Evolutionary conservation across 2,797 vertebrate species (phyloP), one percentile per base, ranked within the genome.

Genomic region (Leptoclinus maculatus): DNA sequence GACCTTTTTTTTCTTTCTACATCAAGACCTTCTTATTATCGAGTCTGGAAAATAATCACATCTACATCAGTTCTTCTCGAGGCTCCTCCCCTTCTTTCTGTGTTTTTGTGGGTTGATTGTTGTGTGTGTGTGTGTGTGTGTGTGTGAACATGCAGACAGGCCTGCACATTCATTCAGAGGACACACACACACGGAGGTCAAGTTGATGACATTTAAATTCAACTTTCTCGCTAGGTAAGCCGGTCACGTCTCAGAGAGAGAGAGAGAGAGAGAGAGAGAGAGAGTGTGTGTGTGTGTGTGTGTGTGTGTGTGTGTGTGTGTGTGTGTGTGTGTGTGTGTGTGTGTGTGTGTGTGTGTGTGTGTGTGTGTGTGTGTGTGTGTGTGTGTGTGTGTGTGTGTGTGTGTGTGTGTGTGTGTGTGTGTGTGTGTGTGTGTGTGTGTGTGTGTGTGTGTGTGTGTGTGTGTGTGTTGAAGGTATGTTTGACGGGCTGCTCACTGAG

Each of bases 211-310:
- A 66, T 41, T 77, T 60, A 29, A 39, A 69, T 45, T 65, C 7
- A 32, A 8, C 58, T 72, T 67, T 78, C 78, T 41, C 39, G 11
- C 60, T 69, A 32, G 27, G 70, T 84, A 83, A 84, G 78, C 60
- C 2, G 21, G 21, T 66, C 79, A 79, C 53, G 29, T 34, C n/a
- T n/a, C n/a, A n/a, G n/a, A n/a, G n/a, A n/a, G n/a, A n/a, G n/a
- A n/a, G n/a, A n/a, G n/a, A n/a, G n/a, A n/a, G n/a, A n/a, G n/a
- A n/a, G n/a, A n/a, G n/a, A n/a, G n/a, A n/a, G n/a, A n/a, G 32
- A 7, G 32, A 1, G 32, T 34, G 32, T 34, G 63, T 66, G 56
- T 38, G 23, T 32, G 51, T n/a, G 54, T 80, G 60, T 29, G n/a
- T 34, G 32, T 34, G 32, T 7, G 32, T 34, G 32, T 34, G 63